Evolutionary conservation across 2,888 invertebrate species (phyloP), one percentile per base, ranked within the genome.

Genomic region (Muscina levida): DNA sequence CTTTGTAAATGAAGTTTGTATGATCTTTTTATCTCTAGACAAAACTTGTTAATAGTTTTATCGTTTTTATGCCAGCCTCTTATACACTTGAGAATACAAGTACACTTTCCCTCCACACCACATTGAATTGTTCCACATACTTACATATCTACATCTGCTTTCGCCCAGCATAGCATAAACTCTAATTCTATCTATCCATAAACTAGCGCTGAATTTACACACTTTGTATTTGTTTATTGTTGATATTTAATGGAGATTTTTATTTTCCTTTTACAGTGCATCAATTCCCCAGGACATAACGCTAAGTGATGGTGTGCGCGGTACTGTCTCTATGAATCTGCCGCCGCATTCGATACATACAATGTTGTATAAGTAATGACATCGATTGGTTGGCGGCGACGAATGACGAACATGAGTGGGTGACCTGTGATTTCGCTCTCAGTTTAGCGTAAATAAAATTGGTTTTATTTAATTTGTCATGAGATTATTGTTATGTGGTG

Each of bases 321-420:
- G 91, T 59, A 85, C 83, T 39, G 87, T 91, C 44, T 83, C 83
- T 26, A 77, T 91, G 62, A 85, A 84, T 48, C 84, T 92, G 72
- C 89, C 90, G 1, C 85, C 87, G 39, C 87, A 87, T 77, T 91
- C 92, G 59, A 86, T 92, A 83, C 91, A 90, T 83, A 91, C 91
- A 15, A 85, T 92, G 57, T 76, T 92, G 82, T 92, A 91, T 85
- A 86, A 85, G 70, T 90, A 68, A 72, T n/a, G n/a, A n/a, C n/a
- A n/a, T n/a, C n/a, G n/a, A n/a, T n/a, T n/a, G n/a, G n/a, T n/a
- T n/a, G n/a, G n/a, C n/a, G n/a, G n/a, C n/a, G n/a, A n/a, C n/a
- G n/a, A n/a, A n/a, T n/a, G n/a, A n/a, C n/a, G n/a, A n/a, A n/a
- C n/a, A n/a, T n/a, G n/a, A n/a, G n/a, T n/a, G n/a, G n/a, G n/a